These are phyloP conservation scores for Poeciliopsis prolifica DNA, from an alignment of 2,113 vertebrate species.

Conservation along the genomic window DNA sequence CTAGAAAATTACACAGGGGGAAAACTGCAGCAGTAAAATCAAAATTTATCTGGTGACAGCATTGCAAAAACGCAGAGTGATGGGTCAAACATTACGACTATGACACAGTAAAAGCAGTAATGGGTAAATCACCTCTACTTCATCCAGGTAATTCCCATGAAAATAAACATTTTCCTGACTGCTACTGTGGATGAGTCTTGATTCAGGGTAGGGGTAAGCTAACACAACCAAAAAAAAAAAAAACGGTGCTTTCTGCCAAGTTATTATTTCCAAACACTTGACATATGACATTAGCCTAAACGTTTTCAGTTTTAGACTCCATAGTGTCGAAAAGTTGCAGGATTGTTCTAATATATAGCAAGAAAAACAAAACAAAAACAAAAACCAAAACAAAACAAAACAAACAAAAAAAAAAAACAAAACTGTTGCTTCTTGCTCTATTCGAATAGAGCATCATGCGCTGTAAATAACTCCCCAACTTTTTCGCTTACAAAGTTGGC, in stretches of 20 bases:
- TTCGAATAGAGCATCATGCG: too few species aligned
- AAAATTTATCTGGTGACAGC: neutral
- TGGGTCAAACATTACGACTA: neutral
- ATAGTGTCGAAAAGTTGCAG: conserved; percentile 7
- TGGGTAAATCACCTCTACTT: neutral
- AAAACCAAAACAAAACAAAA: too few species aligned
- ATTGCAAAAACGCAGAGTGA: neutral
- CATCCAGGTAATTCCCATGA: neutral
- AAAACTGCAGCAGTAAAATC: neutral
- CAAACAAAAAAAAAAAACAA: too few species aligned
- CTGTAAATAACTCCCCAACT: too few species aligned
- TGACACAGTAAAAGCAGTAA: neutral
- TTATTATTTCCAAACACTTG: too few species aligned
- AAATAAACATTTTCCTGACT: neutral
- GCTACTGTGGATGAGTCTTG: neutral
- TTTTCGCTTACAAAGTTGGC: too few species aligned
- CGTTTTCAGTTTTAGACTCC: neutral
- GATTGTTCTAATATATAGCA: conserved; percentile 13
- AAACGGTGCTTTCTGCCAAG: neutral
- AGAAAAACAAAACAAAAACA: neutral
- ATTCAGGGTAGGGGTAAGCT: neutral
- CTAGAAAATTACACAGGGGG: neutral
- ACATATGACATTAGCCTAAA: too few species aligned
- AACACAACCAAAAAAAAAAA: neutral
- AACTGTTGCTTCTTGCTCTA: too few species aligned